Percentiles rank a stretch among this genome's conserved stretches.
phyloP scores from a whole-genome alignment of 2,888 invertebrate genomes.

The Subacronicta megacephala region DNA sequence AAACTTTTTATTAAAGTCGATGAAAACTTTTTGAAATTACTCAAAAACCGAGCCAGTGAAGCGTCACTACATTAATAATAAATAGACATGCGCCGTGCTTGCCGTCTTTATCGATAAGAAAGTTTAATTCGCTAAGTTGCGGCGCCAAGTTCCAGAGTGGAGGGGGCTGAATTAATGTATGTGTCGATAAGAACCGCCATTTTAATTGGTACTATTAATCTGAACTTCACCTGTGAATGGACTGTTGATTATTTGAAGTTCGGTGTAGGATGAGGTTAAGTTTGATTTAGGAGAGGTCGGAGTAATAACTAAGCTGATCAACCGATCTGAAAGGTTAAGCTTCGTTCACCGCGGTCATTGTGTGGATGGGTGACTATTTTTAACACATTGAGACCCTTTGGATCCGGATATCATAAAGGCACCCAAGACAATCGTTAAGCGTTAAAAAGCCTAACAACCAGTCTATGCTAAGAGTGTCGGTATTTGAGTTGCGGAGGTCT shows the following conservation, averaged over 20 bases:
- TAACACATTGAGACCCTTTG: no score
- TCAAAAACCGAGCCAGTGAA: constrained; percentile 13
- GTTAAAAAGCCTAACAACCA: no score
- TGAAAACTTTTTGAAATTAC: constrained; percentile 4
- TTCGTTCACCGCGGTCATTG: no score
- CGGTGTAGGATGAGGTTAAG: no score
- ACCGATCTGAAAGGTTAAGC: no score
- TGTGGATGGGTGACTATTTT: no score
- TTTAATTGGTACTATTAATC: constrained; percentile 58
- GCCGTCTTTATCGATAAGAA: constrained; percentile 45
- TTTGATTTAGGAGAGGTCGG: no score
- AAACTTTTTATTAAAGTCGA: neutral
- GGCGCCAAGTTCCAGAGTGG: constrained; percentile 28
- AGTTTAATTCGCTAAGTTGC: constrained; percentile 57
- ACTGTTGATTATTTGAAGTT: constrained; percentile 42
- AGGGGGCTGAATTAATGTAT: constrained; percentile 50
- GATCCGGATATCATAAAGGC: no score
- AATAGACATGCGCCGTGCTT: constrained; percentile 28
- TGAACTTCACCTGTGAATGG: constrained; percentile 53
- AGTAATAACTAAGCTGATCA: no score
- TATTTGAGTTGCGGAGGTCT: no score
- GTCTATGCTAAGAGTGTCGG: no score
- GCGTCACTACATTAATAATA: constrained; percentile 11
- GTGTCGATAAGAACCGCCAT: constrained; percentile 50
- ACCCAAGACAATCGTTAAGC: no score